Evolutionary conservation across 2,888 invertebrate genomes (phyloP).

Genomic region (Drosophila greeni): DNA sequence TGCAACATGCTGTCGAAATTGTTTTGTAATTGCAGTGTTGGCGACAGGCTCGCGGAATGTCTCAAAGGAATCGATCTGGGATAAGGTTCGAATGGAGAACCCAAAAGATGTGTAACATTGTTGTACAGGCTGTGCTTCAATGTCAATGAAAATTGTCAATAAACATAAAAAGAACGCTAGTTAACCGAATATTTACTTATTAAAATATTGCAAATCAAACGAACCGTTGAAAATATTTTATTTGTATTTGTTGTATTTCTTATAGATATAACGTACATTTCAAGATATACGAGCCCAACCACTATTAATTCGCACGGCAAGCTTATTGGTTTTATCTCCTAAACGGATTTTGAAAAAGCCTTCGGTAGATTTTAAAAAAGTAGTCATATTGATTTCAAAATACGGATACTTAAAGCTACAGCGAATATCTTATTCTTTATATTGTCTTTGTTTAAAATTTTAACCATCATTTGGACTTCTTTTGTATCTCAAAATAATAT

Average conservation of each 20-base stretch:
- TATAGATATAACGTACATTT: too few species aligned
- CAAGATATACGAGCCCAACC: too few species aligned
- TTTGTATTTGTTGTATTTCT: not conserved
- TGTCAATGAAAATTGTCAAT: not conserved
- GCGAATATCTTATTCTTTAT: not conserved
- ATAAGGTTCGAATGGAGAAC: not conserved
- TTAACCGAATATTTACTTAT: not conserved
- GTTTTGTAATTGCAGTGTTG: conserved; percentile 72
- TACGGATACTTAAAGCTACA: too few species aligned
- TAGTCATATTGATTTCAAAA: too few species aligned
- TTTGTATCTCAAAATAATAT: not conserved
- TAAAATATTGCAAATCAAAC: not conserved
- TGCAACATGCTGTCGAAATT: conserved; percentile 69
- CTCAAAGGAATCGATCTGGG: conserved; percentile 3
- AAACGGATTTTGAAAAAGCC: too few species aligned
- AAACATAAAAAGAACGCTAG: not conserved
- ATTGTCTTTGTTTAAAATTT: not conserved
- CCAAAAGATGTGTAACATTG: not conserved
- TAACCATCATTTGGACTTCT: not conserved
- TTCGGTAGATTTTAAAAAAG: too few species aligned
- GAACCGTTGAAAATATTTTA: not conserved
- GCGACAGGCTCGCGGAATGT: conserved; percentile 52
- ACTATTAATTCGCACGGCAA: too few species aligned
- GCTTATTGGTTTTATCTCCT: too few species aligned
- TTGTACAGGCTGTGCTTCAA: too few species aligned